Evolutionary conservation across 2,888 invertebrate genomes (phyloP).

Genomic region (Terebella lapidaria): DNA sequence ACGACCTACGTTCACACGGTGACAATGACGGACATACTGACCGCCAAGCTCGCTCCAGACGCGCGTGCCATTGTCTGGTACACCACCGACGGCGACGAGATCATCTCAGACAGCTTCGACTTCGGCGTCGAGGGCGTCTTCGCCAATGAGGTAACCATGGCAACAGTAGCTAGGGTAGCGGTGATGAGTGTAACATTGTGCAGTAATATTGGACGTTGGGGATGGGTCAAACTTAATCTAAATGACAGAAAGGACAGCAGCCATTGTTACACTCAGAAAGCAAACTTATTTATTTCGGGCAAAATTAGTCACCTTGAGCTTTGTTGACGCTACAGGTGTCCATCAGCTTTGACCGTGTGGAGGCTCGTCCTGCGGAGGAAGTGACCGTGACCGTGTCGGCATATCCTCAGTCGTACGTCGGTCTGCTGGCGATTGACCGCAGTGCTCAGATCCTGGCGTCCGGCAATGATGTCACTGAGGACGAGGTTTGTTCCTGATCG

Average conservation of each 20-base stretch:
- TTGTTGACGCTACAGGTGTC: no score
- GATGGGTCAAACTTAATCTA: no score
- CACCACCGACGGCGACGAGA: background rate
- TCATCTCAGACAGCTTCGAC: background rate
- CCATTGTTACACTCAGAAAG: no score
- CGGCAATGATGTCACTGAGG: conserved; percentile 17
- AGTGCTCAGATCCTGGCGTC: conserved; percentile 10
- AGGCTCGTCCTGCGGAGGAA: conserved; percentile 7
- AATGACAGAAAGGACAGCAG: no score
- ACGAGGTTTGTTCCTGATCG: conserved; percentile 6
- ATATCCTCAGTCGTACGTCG: conserved; percentile 9
- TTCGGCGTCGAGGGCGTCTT: background rate
- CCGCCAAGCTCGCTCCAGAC: background rate
- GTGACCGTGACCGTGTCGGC: conserved; percentile 10
- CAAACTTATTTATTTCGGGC: no score
- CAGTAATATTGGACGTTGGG: background rate
- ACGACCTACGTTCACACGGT: background rate
- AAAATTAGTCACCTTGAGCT: no score
- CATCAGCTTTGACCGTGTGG: conserved; percentile 7
- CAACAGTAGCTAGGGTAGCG: no score
- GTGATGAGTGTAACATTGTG: no score
- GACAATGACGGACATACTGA: background rate
- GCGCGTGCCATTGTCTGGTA: background rate
- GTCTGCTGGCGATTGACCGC: conserved; percentile 17
- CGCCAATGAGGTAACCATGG: conserved; percentile 1